Evolutionary conservation across 2,797 vertebrate genomes (phyloP), one percentile per base, ranked within the genome.

Genomic region (Peromyscus attwateri): DNA sequence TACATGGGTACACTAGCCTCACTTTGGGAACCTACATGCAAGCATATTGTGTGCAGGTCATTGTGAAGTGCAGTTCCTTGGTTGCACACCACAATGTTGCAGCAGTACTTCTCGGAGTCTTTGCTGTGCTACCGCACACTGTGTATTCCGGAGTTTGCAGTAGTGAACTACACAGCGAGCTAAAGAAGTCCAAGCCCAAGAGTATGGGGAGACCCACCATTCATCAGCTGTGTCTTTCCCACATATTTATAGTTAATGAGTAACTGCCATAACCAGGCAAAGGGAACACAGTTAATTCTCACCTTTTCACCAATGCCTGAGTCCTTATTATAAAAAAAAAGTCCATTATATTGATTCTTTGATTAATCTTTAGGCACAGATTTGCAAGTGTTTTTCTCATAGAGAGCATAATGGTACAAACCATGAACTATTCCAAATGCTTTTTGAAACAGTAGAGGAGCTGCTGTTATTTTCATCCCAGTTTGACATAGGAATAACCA

Each of bases 401-500:
- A 96, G 60, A 83, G 0, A 92, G 31, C 75, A 81, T 96, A 93
- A n/a, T 98, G 96, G 14, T n/a, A 12, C 19, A 87, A 46, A 80
- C 96, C 95, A 91, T 14, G 73, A 13, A 80, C 0, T 68, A 92
- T 4, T 95, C 96, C 97, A 95, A 57, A 87, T 1, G 0, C 0
- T 4, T 57, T 57, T 19, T 96, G 89, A 66, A 97, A 34, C 62
- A 87, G 1, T 14, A 98, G 70, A 87, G 94, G 94, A 85, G 97
- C 2, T 60, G 11, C 0, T 96, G 97, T 95, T 80, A 37, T 52
- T 92, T 97, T 96, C 64, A 97, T 9, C 11, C 90, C 71, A 75
- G 23, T 95, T 3, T 98, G 97, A 96, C 89, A 96, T 71, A 95
- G 94, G 27, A 76, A 29, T 11, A 96, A 0, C 96, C 96, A 97